Evolutionary conservation across 2,888 invertebrate species (phyloP), one percentile per base, ranked within the genome.

Genomic region (Galeopsomyia nigrocyanea): DNA sequence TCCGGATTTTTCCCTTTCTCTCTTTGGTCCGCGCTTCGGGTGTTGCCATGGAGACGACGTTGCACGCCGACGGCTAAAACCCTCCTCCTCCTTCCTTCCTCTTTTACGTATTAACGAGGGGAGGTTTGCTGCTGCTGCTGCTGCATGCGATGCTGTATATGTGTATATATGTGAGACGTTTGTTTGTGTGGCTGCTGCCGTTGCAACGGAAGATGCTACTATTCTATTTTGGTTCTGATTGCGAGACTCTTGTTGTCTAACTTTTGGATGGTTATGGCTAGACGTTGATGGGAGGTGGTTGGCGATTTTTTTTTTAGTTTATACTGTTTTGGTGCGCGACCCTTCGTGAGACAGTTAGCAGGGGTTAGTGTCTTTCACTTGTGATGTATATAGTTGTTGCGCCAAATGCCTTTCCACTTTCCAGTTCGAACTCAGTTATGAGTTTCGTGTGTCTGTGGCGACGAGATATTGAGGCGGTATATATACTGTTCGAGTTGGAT

Each of bases 21-120:
- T 63, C 53, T 49, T 19, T 68, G 55, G 63, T 64, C 53, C 63
- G 62, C 61, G 50, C 50, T n/a, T n/a, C 13, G 21, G 31, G 50
- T 46, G 21, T 64, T 19, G 13, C 16, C n/a, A 53, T 53, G 17
- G 53, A 19, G 17, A 53, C 19, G 17, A 19, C 17, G 53, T 26
- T 53, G 53, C 53, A 53, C 39, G 39, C 39, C 22, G 55, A 21
- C 55, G 19, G 19, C 39, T 39, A 39, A 5, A 21, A 21, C 21
- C 19, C 55, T 10, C 55, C 21, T 55, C 19, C 55, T 55, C 21
- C 21, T 14, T 3, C 21, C 22, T 17, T 22, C 47, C 49, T 57
- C 57, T 39, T 71, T 71, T 71, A 71, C 71, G 71, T 65, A 71
- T 71, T 71, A 71, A 71, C 71, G 60, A 65, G 65, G 61, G 55